These are phyloP conservation scores for Iphiclides podalirius DNA, from an alignment of 2,888 invertebrate species.

Conservation along the genomic window DNA sequence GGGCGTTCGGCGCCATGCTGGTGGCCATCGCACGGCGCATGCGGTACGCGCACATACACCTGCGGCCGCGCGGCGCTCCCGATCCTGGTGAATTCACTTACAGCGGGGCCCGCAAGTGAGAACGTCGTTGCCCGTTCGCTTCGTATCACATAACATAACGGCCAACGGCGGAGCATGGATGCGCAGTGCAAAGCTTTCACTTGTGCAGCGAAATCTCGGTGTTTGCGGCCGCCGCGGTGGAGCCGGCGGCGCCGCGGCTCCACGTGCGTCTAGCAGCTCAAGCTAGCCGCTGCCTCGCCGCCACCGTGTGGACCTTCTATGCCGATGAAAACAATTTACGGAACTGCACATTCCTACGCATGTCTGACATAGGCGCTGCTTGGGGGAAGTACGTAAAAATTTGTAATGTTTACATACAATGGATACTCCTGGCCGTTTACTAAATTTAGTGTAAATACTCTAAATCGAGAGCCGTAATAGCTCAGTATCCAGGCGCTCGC, in stretches of 20 bases:
- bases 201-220: neutral
- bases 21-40: slow-evolving; percentile 37
- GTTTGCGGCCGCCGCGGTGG: neutral
- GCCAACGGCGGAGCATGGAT: no score
- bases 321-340: neutral
- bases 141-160: no score
- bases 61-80: slow-evolving; percentile 84
- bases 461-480: no score
- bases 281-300: slow-evolving; percentile 8
- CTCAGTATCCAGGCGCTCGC: neutral
- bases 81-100: no score
- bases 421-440: neutral
- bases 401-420: neutral
- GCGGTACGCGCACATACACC: slow-evolving; percentile 86
- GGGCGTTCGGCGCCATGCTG: slow-evolving; percentile 39
- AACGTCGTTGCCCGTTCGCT: no score
- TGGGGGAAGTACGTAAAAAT: neutral
- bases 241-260: slow-evolving; percentile 3
- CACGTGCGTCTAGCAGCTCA: slow-evolving; percentile 5
- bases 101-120: no score
- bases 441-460: no score
- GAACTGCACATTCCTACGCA: slow-evolving; percentile 10
- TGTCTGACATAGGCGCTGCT: neutral
- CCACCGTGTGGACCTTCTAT: slow-evolving; percentile 3
- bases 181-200: no score